Evolutionary conservation across 1,140 invertebrate species (phyloP), one percentile per base, ranked within the genome.

Genomic region (Stegodyphus mimosarum): DNA sequence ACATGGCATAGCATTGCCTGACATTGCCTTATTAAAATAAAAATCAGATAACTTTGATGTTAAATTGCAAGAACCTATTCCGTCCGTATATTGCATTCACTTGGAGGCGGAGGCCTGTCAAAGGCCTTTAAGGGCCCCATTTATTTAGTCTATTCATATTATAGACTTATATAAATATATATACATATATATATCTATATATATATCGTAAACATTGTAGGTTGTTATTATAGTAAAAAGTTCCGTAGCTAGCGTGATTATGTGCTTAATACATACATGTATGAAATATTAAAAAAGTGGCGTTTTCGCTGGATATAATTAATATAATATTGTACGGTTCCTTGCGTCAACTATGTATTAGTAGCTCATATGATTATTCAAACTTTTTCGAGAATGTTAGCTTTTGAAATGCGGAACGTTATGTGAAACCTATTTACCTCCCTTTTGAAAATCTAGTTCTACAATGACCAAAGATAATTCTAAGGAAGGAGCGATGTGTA

Each of bases 101-200:
- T 73, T 52, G 64, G 79, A 51, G 79, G 55, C 50, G 6, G 9
- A 64, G 70, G 79, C 53, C 79, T 81, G 55, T 10, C 9, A 66
- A 18, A 80, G 78, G 78, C 78, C 78, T 49, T 15, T 53, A 73
- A 51, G 79, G 70, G 55, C 55, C 33, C 60, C 48, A 52, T 81
- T 81, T 81, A 81, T 73, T 81, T 81, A 81, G 79, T 81, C 69
- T 81, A 52, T 81, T 81, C 79, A 81, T 81, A 81, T 81, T 73
- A 70, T 81, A 81, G 79, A 73, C 79, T 81, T 81, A 81, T 81
- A 81, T 81, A 81, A 81, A 81, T 81, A 81, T 80, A 63, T 67
- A 67, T 67, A 67, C n/a, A 55, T 17, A 76, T 55, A 55, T 11
- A 67, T 81, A 73, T 73, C 72, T 64, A 81, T 73, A 73, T 73